Base-by-base conservation (phyloP, 2,797 vertebrate species). In the Urocyon cinereoargenteus region DNA sequence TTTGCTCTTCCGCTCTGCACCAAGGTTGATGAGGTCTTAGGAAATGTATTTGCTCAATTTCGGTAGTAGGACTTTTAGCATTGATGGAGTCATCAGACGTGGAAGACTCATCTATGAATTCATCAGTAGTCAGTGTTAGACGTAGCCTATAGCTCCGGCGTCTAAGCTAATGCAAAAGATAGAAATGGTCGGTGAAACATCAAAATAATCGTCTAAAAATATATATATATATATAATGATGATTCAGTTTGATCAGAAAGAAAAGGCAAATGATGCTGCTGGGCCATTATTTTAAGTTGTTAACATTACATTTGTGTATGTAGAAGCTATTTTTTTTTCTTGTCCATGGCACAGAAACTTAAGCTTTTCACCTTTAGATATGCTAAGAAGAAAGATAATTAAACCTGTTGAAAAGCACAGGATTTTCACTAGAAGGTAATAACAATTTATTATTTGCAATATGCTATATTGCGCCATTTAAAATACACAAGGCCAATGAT, bases 401-500 rank as follows among this genome's bases (percentile, higher is more conserved):
- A 98, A 97, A 88, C 36, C 70, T 73, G 5, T 91, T 95, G 88
- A 84, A 91, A 98, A 95, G 70, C 57, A 62, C 66, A 91, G 92
- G 91, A 83, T 97, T 98, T 95, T 93, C 95, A 79, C 4, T 94
- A 55, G 49, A 96, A 81, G 31, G 59, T 95, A 96, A 97, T 98
- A 97, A 96, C 97, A 97, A 97, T 97, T 86, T 91, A 95, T 95
- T 97, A 93, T 86, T 96, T 97, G 78, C 26, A 72, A 75, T 92
- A 62, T 95, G 88, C 57, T 97, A 4, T 92, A n/a, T 94, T 97
- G 96, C 84, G 96, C 91, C 85, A 96, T 94, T 97, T 98, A 96
- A 95, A 2, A 96, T 87, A 72, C 97, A 97, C 92, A 98, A 97
- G 98, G 73, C 88, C 98, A 97, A 94, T 96, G 87, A 91, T 97